Evolutionary conservation across 2,113 vertebrate species (phyloP).

Genomic region (Canis aureus): DNA sequence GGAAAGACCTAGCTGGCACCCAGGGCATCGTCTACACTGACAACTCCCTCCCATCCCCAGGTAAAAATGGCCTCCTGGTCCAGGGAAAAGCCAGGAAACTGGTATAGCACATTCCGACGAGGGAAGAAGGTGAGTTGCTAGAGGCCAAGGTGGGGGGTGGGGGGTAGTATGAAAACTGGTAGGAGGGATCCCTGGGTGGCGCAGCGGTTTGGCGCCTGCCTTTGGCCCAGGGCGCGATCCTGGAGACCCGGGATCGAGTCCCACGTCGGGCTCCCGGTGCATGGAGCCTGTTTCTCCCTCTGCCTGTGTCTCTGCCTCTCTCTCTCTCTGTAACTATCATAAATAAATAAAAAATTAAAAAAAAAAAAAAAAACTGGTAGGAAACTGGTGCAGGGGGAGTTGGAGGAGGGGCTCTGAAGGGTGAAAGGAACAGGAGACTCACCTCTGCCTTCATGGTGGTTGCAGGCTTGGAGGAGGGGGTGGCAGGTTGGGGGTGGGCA

Average conservation of each 20-base stretch:
- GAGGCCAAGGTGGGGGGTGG: background rate
- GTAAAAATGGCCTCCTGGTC: conserved; percentile 95
- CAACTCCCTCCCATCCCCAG: conserved; percentile 78
- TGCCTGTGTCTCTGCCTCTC: too few relatives aligned
- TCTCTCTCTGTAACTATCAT: too few relatives aligned
- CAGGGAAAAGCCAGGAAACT: conserved; percentile 93
- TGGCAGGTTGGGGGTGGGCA: too few relatives aligned
- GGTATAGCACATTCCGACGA: conserved; percentile 94
- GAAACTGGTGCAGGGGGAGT: background rate
- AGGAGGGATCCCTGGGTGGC: too few relatives aligned
- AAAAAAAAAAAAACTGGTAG: background rate
- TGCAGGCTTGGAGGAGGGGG: background rate
- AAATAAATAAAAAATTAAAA: too few relatives aligned
- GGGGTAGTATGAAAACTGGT: background rate
- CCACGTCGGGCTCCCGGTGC: too few relatives aligned
- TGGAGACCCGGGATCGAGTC: too few relatives aligned
- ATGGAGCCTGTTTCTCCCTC: too few relatives aligned
- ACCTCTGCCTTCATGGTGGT: background rate
- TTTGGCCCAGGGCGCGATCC: too few relatives aligned
- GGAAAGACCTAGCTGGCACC: too few relatives aligned
- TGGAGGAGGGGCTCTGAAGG: background rate
- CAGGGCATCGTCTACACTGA: background rate
- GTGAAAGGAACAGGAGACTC: background rate
- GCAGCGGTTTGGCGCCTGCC: too few relatives aligned
- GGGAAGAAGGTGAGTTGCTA: conserved; percentile 91